Evolutionary conservation across 1,140 invertebrate species (phyloP).

Genomic region (Zophobas atratus): DNA sequence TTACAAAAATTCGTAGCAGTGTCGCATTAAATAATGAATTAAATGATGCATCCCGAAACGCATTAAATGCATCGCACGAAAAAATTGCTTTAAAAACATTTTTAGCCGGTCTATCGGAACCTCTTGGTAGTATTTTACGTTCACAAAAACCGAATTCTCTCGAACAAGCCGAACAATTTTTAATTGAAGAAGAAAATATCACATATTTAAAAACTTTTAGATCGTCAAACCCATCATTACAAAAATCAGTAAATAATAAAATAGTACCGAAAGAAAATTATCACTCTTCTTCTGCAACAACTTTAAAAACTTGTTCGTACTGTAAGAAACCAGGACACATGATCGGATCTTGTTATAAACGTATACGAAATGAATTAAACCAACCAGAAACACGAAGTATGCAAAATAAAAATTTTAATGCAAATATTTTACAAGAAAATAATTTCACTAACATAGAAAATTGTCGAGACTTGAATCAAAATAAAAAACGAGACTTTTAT

Average conservation of each 20-base stretch:
- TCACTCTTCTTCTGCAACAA: not conserved
- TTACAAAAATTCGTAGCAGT: too few relatives aligned
- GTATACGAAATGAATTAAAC: not conserved
- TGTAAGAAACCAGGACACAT: not conserved
- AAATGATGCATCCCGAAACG: too few relatives aligned
- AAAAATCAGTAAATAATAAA: not conserved
- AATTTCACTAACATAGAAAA: not conserved
- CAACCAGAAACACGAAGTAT: not conserved
- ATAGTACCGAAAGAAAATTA: not conserved
- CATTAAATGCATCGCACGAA: too few relatives aligned
- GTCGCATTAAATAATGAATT: too few relatives aligned
- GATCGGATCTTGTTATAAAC: not conserved
- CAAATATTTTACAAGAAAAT: not conserved
- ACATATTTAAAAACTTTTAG: conserved; percentile 28
- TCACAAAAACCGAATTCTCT: too few relatives aligned
- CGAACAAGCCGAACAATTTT: conserved; percentile 17
- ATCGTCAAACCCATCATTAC: not conserved
- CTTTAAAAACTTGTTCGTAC: not conserved
- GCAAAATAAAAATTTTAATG: not conserved
- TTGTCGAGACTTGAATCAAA: too few relatives aligned
- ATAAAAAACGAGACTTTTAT: too few relatives aligned
- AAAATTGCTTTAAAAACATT: too few relatives aligned
- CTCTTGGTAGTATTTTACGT: too few relatives aligned
- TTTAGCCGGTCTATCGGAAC: too few relatives aligned
- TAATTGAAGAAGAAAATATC: conserved; percentile 36